These are phyloP conservation scores for Hydrophis major DNA, from an alignment of 2,797 vertebrate species.

Conservation along the genomic window DNA sequence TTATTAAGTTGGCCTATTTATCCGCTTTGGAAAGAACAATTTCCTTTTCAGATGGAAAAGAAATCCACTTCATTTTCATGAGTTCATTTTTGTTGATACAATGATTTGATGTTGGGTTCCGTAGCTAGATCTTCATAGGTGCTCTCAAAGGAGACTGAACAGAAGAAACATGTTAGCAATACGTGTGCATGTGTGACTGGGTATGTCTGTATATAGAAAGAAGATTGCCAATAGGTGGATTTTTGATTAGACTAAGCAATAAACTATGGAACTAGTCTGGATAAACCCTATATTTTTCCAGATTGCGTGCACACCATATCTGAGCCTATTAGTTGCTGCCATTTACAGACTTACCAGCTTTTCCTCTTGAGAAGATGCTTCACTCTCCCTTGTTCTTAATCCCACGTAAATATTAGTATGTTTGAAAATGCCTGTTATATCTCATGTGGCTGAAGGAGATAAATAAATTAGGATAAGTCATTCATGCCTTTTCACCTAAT, in stretches of 20 bases:
- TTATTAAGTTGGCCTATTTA: constrained; percentile 70
- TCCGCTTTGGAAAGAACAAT: constrained; percentile 69
- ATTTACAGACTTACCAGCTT: background rate
- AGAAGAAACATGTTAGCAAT: constrained; percentile 20
- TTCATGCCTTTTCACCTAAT: background rate
- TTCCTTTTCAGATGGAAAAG: constrained; percentile 67
- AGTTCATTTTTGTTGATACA: background rate
- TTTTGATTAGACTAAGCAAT: background rate
- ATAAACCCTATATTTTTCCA: background rate
- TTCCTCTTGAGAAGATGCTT: background rate
- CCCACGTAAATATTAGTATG: background rate
- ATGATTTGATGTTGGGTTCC: background rate
- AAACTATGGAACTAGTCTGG: background rate
- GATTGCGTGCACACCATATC: background rate
- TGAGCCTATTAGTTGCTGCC: background rate
- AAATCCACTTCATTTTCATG: constrained; percentile 61
- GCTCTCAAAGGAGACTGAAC: constrained; percentile 44
- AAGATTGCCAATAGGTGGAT: background rate
- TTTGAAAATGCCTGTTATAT: background rate
- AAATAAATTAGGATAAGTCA: constrained; percentile 23
- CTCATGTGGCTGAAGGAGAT: background rate
- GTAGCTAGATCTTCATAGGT: constrained; percentile 58
- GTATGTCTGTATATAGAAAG: background rate
- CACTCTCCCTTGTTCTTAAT: background rate
- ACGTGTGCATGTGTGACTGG: no score